Evolutionary conservation across 1,140 invertebrate genomes (phyloP), one percentile per base, ranked within the genome.

Genomic region (Papilio aristodemus): DNA sequence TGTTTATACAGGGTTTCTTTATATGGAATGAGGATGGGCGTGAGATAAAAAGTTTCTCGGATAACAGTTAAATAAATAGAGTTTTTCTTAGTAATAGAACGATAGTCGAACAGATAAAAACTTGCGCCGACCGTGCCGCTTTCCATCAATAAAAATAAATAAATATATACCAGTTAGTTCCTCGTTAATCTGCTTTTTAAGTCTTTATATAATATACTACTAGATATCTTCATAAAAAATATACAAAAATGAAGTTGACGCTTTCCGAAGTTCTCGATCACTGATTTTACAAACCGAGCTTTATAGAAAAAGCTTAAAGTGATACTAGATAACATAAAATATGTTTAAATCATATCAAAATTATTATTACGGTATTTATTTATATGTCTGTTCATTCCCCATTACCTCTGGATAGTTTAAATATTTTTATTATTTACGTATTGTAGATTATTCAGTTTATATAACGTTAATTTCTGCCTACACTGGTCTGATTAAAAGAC

Each of bases 61-160:
- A 77, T 74, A 79, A 76, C 74, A 73, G 71, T 79, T 77, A 79
- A 77, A 77, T 77, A 71, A 75, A 79, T 77, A 70, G 77, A 70
- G 70, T 75, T 77, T 77, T 69, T 76, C 76, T 14, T 64, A 64
- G 62, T 67, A 69, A 71, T 76, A 72, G 71, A 71, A 73, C 68
- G 67, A 71, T 75, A 77, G 73, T 79, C 73, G 71, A 72, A 71
- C 71, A 71, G 71, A 79, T 79, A 79, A 79, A 78, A 75, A 75
- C 64, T 76, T 74, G 69, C 70, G 41, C 63, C 60, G 70, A 38
- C 10, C 38, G 17, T 11, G n/a, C 22, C 36, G 22, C 41, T 41
- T 41, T n/a, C 4, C 13, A 32, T 66, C 22, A 66, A 66, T 66
- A 66, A 46, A 66, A 66, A 66, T 66, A 66, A 66, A 36, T 66